Percentiles rank a stretch among this genome's conserved stretches.
phyloP scores from a whole-genome alignment of 2,113 vertebrate species.

The Protobothrops mucrosquamatus region DNA sequence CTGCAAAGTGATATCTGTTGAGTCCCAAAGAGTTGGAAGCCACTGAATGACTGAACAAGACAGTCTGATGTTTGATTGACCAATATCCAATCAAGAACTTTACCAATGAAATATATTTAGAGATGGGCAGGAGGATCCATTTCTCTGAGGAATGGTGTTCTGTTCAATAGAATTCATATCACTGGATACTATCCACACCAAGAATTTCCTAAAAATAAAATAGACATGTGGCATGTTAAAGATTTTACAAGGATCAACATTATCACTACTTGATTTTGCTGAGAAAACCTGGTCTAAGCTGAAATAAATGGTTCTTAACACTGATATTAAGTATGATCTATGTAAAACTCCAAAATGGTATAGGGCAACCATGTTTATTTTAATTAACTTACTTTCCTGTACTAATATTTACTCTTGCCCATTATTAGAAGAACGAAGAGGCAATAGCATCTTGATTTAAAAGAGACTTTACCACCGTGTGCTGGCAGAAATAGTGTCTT shows the following conservation, averaged over 20 bases:
- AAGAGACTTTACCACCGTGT: not conserved
- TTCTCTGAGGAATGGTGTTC: not conserved
- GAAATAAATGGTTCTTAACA: not conserved
- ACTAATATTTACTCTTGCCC: not conserved
- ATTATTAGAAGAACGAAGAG: not conserved
- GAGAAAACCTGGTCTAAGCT: not conserved
- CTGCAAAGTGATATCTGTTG: not conserved
- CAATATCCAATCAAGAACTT: not conserved
- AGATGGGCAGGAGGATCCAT: not conserved
- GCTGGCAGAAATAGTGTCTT: too few relatives aligned
- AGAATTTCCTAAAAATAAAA: not conserved
- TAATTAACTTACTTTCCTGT: not conserved
- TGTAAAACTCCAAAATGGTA: not conserved
- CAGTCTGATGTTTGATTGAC: not conserved
- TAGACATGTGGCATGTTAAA: too few relatives aligned
- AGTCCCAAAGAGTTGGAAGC: not conserved
- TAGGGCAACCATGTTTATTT: not conserved
- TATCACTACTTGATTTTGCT: not conserved
- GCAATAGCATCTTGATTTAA: not conserved
- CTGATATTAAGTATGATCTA: not conserved
- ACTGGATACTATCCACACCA: not conserved
- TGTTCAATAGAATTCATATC: not conserved
- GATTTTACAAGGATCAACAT: not conserved
- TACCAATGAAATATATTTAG: not conserved
- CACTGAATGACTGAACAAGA: not conserved